These are phyloP conservation scores for Acanthopagrus latus DNA, from an alignment of 2,797 vertebrate species.

Conservation along the genomic window DNA sequence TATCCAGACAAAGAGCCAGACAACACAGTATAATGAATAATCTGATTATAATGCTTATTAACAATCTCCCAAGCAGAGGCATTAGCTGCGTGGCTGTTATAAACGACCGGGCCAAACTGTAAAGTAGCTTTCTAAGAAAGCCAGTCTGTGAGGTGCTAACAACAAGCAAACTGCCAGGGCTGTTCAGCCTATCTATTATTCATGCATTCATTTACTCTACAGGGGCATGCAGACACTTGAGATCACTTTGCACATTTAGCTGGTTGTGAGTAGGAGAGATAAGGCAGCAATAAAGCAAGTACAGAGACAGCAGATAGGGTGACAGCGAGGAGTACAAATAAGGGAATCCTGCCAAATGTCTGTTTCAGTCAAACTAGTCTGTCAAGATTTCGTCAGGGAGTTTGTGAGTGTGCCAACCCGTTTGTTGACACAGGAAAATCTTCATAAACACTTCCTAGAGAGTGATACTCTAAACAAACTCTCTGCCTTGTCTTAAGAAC, in stretches of 20 bases:
- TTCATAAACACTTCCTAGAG: background rate
- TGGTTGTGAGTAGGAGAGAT: constrained; percentile 51
- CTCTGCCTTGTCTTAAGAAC: background rate
- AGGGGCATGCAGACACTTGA: constrained; percentile 58
- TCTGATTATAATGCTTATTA: constrained; percentile 9
- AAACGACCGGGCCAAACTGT: constrained; percentile 19
- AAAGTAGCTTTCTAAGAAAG: constrained; percentile 50
- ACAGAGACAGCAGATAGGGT: constrained; percentile 14
- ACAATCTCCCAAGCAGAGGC: background rate
- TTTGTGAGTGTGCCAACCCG: background rate
- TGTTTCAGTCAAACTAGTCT: constrained; percentile 55
- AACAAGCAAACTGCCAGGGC: constrained; percentile 57
- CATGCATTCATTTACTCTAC: constrained; percentile 62
- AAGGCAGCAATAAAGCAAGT: constrained; percentile 35
- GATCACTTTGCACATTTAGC: constrained; percentile 68
- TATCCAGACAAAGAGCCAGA: constrained; percentile 5
- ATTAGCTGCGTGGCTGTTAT: background rate
- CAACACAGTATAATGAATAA: background rate
- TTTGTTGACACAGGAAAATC: background rate
- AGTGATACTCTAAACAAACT: background rate
- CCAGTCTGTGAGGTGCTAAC: constrained; percentile 49
- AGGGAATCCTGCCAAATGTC: constrained; percentile 5
- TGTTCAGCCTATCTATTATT: constrained; percentile 71
- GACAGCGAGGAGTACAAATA: constrained; percentile 1
- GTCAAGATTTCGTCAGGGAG: constrained; percentile 31